Percentiles rank a stretch among this genome's conserved stretches.
phyloP scores from a whole-genome alignment of 2,797 vertebrate genomes.

The Peromyscus aztecus region DNA sequence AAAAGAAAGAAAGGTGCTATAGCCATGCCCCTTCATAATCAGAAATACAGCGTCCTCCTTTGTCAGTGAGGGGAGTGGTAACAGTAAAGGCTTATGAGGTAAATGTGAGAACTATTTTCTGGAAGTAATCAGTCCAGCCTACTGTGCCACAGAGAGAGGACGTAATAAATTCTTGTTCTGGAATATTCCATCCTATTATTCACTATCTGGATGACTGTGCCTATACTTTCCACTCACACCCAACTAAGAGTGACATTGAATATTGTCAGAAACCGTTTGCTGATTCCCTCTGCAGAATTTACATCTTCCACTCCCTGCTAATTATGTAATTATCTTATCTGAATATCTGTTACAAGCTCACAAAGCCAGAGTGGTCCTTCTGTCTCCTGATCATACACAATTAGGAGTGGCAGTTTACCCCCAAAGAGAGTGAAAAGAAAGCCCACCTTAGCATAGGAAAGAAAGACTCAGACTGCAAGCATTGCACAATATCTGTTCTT shows the following conservation, averaged over 20 bases:
- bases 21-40: not conserved
- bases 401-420: not conserved
- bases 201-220: not conserved
- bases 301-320: slow-evolving; percentile 63
- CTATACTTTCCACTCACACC: not conserved
- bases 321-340: slow-evolving; percentile 70
- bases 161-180: not conserved
- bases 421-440: not conserved
- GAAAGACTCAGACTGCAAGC: not conserved
- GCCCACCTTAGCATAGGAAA: not conserved
- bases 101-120: not conserved
- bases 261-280: not conserved
- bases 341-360: slow-evolving; percentile 62
- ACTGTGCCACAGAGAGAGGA: not conserved
- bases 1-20: not conserved
- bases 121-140: not conserved
- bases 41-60: not conserved
- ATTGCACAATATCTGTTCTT: not conserved
- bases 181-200: not conserved
- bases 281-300: slow-evolving; percentile 12
- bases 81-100: not conserved
- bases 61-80: not conserved
- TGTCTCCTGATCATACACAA: slow-evolving; percentile 7
- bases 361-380: slow-evolving; percentile 43
- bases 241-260: not conserved